Evolutionary conservation across 2,888 invertebrate genomes (phyloP), one percentile per base, ranked within the genome.

Genomic region (Piscicola geometra): DNA sequence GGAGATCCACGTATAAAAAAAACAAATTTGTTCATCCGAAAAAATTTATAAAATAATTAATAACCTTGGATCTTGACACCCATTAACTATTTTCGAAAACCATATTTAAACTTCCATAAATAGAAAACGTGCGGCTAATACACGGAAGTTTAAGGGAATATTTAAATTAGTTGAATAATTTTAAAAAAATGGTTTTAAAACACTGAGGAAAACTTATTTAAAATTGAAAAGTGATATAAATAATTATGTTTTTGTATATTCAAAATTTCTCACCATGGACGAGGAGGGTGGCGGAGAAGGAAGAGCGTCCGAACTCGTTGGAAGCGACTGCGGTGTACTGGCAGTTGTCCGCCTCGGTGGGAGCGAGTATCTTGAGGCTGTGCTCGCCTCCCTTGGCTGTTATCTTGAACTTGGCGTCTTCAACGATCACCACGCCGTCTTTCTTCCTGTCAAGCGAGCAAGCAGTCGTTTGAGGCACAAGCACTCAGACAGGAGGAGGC

Each of bases 301-400:
- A 71, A 18, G 52, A 36, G 32, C 56, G 36, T 21, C 71, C 71
- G 30, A 71, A 71, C 30, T 71, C 30, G 52, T 71, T 71, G 1
- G 56, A 71, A 28, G 71, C 71, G 18, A 71, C 71, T 12, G 52
- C 71, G 18, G 50, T 52, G 71, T 71, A 71, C 21, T 71, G 71
- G n/a, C 52, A 50, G 25, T 71, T 47, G 47, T 52, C 56, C 15
- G 32, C 47, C 25, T 71, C 41, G 25, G 36, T 52, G 47, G 35
- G n/a, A 12, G 28, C 32, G 2, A 33, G 15, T 2, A 67, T 67
- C 35, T 21, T 67, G 18, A 67, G 28, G 18, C 30, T 33, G 67
- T 67, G 33, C 21, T 67, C 35, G 28, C 67, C 32, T 33, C 28
- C 35, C 3, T 67, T 35, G 9, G 30, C 32, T 67, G 18, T 18